Percentiles rank a stretch among this genome's conserved stretches.
phyloP scores from a whole-genome alignment of 2,797 vertebrate genomes.

The Neosalanx taihuensis region DNA sequence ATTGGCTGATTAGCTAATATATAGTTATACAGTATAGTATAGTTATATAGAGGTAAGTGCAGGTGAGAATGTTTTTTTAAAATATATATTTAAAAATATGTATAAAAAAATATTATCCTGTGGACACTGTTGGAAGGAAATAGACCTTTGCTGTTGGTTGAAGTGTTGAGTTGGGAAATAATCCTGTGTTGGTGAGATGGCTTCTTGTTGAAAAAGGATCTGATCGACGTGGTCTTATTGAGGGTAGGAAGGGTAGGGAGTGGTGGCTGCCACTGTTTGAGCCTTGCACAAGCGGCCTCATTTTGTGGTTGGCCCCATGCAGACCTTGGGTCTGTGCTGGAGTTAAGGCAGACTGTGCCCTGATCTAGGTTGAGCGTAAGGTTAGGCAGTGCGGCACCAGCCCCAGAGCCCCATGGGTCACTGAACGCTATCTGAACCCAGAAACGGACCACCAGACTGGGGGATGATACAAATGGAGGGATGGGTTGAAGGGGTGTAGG shows the following conservation, averaged over 20 bases:
- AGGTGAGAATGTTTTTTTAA: too few species aligned
- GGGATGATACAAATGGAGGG: neutral
- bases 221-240: neutral
- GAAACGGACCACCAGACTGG: neutral
- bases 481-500: neutral
- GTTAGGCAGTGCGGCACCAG: constrained; percentile 14
- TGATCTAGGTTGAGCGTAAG: neutral
- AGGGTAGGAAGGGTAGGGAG: neutral
- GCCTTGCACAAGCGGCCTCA: too few species aligned
- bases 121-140: neutral
- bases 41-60: too few species aligned
- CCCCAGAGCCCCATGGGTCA: constrained; percentile 9
- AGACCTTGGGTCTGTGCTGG: neutral
- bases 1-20: too few species aligned
- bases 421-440: constrained; percentile 33
- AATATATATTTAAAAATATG: too few species aligned
- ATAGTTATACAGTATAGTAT: too few species aligned
- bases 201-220: neutral
- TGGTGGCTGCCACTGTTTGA: neutral
- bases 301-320: neutral
- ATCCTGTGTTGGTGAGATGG: neutral
- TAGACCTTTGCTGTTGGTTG: neutral
- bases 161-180: neutral
- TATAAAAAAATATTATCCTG: too few species aligned
- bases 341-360: neutral